Evolutionary conservation across 2,888 invertebrate species (phyloP), one percentile per base, ranked within the genome.

Genomic region (Ormyrus nitidulus): DNA sequence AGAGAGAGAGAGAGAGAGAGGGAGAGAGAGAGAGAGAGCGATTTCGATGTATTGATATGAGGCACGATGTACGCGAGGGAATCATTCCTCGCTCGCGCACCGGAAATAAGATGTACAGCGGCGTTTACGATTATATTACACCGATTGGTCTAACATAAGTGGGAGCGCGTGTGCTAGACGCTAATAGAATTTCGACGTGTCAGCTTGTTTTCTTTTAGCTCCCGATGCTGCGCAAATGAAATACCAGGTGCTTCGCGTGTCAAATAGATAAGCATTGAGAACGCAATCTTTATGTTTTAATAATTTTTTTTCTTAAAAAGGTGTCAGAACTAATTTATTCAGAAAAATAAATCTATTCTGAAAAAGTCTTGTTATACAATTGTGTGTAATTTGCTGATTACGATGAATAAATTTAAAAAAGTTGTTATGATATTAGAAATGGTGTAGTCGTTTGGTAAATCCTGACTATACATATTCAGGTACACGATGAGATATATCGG

Each of bases 101-200:
- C 72, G 72, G 56, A 77, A 68, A 78, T 73, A 78, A 72, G 61
- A 54, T 53, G 64, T 72, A 64, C 56, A 54, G 65, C 56, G 11
- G 59, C 34, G 65, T 34, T 73, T 54, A 13, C 11, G 53, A 72
- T 34, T 34, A 34, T 64, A 58, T 69, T 48, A 46, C 53, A 13
- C 34, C 53, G 11, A 71, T 13, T n/a, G 4, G 34, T 48, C 53
- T 69, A 34, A 34, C 34, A 4, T 34, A 34, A 34, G 6, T 54
- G 13, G 2, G 7, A 19, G 49, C 49, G n/a, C 51, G 64, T 73
- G 19, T 73, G 56, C 46, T 9, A 13, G n/a, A 48, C 53, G 34
- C n/a, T 68, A 75, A 75, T 68, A 59, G 68, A 59, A 70, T 56
- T 54, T 54, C 56, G 11, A 59, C n/a, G 9, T 13, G 13, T 0